Conservation (phyloP, 1,140 invertebrate genomes). For the Eueides isabella region DNA sequence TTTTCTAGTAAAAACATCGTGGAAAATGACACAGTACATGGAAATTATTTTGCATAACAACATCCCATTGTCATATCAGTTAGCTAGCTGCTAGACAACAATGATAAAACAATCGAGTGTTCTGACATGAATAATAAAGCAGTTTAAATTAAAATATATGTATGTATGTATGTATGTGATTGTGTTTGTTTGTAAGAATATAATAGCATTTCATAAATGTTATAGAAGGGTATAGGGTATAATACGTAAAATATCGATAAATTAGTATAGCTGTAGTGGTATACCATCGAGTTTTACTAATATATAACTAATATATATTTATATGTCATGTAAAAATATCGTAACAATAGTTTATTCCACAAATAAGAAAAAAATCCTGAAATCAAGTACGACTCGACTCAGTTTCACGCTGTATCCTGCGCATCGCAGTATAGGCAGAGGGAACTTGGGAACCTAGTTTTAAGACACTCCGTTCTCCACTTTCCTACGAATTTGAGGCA, state of each 20-base stretch:
- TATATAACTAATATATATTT: too few species aligned
- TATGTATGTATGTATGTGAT: neutral
- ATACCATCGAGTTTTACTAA: neutral
- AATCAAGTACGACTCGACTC: too few species aligned
- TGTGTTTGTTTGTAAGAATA: neutral
- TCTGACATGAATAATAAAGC: neutral
- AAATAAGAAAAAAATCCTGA: too few species aligned
- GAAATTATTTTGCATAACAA: neutral
- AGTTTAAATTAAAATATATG: neutral
- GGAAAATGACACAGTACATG: neutral
- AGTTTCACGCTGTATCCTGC: too few species aligned
- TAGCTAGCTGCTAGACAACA: slow-evolving; percentile 3
- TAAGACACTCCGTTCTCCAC: too few species aligned
- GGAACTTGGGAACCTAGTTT: too few species aligned
- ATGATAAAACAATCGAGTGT: slow-evolving; percentile 7
- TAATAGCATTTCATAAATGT: neutral
- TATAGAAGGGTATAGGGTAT: too few species aligned
- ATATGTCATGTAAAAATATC: too few species aligned
- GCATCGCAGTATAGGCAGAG: too few species aligned
- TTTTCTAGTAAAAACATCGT: too few species aligned
- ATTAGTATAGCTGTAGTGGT: neutral
- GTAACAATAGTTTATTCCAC: too few species aligned
- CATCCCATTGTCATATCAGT: neutral
- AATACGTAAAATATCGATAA: neutral
- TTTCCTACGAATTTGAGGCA: too few species aligned